Percentiles rank a stretch among this genome's conserved stretches.
phyloP scores from a whole-genome alignment of 1,140 invertebrate genomes.

The Phthorimaea operculella region DNA sequence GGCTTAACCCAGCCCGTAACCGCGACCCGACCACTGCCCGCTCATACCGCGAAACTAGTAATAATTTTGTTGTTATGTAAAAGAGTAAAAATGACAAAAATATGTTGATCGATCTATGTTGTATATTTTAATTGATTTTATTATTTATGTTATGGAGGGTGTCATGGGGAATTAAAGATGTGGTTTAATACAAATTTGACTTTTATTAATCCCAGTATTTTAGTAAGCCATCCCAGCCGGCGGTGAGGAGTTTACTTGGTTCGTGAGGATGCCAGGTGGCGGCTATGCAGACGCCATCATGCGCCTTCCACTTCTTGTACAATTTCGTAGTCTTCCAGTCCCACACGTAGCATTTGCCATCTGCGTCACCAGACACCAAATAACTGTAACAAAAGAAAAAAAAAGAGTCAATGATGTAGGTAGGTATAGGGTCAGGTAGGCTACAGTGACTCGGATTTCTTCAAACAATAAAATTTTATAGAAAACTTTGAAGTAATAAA shows the following conservation, averaged over 20 bases:
- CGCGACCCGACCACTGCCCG: background rate
- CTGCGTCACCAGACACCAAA: slow-evolving; percentile 98
- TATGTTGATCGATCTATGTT: slow-evolving; percentile 36
- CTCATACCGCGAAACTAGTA: background rate
- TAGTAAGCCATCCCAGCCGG: slow-evolving; percentile 98
- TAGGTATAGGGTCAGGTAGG: no score
- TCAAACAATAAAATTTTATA: no score
- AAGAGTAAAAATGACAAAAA: slow-evolving; percentile 27
- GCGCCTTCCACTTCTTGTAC: slow-evolving; percentile 98
- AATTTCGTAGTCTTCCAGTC: slow-evolving; percentile 99
- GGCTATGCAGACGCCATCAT: slow-evolving; percentile 96
- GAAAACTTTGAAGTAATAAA: no score
- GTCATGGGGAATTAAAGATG: slow-evolving; percentile 46
- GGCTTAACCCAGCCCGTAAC: background rate
- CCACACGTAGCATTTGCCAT: slow-evolving; percentile 99
- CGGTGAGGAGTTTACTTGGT: slow-evolving; percentile 94
- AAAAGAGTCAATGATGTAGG: no score
- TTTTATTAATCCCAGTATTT: slow-evolving; percentile 96
- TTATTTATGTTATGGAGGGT: slow-evolving; percentile 48
- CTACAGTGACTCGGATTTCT: no score
- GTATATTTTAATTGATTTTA: slow-evolving; percentile 50
- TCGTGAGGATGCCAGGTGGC: slow-evolving; percentile 99
- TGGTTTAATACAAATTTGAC: slow-evolving; percentile 10
- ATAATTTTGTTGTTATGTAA: background rate
- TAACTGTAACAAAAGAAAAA: slow-evolving; percentile 77